Percentiles rank a stretch among this genome's conserved stretches.
phyloP scores from a whole-genome alignment of 30 jellyfish, hydroid and myxozoan species.

The Clytia hemisphaerica region DNA sequence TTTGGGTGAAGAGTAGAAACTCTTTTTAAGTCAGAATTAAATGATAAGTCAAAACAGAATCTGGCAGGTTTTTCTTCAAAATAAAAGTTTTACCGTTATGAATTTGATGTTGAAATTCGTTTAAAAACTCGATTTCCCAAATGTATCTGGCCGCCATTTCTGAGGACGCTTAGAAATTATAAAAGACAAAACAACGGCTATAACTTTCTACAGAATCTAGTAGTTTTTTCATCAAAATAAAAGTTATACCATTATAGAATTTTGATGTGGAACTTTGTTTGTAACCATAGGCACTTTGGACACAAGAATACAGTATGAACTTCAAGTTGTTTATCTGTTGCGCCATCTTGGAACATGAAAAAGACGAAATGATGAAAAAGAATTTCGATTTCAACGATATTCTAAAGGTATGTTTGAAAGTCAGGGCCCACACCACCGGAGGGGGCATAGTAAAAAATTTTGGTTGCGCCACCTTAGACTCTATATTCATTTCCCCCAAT shows the following conservation, averaged over 20 bases:
- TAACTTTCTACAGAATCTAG: too few species aligned
- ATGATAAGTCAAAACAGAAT: too few species aligned
- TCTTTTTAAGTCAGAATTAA: too few species aligned
- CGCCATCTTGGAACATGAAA: constrained; percentile 68
- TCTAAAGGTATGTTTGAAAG: constrained; percentile 61
- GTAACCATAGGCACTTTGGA: constrained; percentile 72
- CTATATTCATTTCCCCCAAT: too few species aligned
- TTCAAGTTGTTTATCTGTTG: constrained; percentile 64
- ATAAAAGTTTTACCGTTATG: too few species aligned
- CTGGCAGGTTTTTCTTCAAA: too few species aligned
- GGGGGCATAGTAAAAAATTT: too few species aligned
- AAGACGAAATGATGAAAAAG: constrained; percentile 55
- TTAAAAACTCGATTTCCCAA: neutral
- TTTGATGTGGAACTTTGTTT: neutral
- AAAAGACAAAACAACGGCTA: too few species aligned
- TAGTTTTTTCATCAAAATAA: too few species aligned
- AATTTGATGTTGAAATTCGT: neutral
- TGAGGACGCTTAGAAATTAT: neutral
- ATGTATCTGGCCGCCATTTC: neutral
- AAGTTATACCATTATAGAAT: neutral
- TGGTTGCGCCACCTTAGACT: too few species aligned
- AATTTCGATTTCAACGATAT: constrained; percentile 69
- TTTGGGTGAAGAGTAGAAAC: too few species aligned
- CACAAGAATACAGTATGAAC: constrained; percentile 52
- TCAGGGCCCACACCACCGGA: too few species aligned